These are phyloP conservation scores for Drosophila ficusphila DNA, from an alignment of 1,140 invertebrate species.

Conservation along the genomic window DNA sequence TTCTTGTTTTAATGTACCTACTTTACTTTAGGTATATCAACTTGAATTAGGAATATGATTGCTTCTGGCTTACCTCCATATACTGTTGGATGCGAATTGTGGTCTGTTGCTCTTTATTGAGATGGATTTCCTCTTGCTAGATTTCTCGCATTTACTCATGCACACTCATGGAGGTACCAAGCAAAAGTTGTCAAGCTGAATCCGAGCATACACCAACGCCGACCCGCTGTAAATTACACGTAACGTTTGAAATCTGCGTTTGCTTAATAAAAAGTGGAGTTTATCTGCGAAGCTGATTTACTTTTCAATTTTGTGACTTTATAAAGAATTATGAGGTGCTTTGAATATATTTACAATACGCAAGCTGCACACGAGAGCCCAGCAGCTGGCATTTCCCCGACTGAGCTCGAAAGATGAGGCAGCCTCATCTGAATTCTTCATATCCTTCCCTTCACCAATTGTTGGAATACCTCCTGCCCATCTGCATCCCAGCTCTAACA, in stretches of 20 bases:
- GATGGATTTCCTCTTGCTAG: slow-evolving; percentile 50
- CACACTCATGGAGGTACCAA: too few species aligned
- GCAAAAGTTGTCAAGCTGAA: slow-evolving; percentile 16
- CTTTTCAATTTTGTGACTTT: slow-evolving; percentile 72
- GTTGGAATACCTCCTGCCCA: slow-evolving; percentile 3
- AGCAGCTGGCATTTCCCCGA: too few species aligned
- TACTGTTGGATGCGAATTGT: slow-evolving; percentile 65
- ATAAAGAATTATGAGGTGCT: slow-evolving; percentile 72
- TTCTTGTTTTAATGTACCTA: too few species aligned
- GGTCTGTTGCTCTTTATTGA: slow-evolving; percentile 60
- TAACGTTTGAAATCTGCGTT: slow-evolving; percentile 70
- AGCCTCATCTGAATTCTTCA: slow-evolving; percentile 21
- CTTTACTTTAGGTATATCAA: too few species aligned
- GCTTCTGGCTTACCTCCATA: too few species aligned
- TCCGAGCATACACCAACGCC: neutral
- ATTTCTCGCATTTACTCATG: slow-evolving; percentile 4
- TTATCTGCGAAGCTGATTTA: slow-evolving; percentile 73
- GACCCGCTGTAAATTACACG: slow-evolving; percentile 55
- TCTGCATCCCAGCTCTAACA: slow-evolving; percentile 1
- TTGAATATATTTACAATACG: slow-evolving; percentile 69
- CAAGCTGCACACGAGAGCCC: slow-evolving; percentile 21
- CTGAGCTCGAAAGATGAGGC: slow-evolving; percentile 30
- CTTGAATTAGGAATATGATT: too few species aligned
- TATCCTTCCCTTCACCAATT: neutral
- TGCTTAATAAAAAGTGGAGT: slow-evolving; percentile 64